phyloP scores from a whole-genome alignment of 2,797 vertebrate genomes.

The Babyrousa celebensis region DNA sequence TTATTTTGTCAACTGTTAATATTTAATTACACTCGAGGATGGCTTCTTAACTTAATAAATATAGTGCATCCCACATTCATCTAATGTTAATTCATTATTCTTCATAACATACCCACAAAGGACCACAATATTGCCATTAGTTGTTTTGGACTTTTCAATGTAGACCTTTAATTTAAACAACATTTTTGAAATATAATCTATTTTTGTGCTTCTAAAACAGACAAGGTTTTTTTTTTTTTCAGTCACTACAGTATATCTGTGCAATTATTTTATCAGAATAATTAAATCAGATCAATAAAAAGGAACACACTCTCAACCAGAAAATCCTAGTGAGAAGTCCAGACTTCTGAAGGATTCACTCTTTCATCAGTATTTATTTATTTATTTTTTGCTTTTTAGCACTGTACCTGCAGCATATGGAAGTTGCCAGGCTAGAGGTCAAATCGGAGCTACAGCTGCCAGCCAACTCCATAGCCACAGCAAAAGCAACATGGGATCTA shows the following conservation, averaged over 20 bases:
- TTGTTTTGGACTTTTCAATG: not conserved
- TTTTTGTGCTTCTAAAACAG: conserved; percentile 38
- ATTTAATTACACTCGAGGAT: not conserved
- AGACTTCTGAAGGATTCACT: not conserved
- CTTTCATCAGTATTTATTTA: not conserved
- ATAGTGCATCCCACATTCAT: not conserved
- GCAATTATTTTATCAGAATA: conserved; percentile 15
- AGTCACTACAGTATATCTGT: not conserved
- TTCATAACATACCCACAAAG: not conserved
- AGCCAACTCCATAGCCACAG: too few species aligned
- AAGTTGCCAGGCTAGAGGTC: too few species aligned
- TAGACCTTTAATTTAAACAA: not conserved
- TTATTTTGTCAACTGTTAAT: not conserved
- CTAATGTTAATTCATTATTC: not conserved
- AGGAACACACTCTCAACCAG: not conserved
- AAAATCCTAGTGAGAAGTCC: not conserved
- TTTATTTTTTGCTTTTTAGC: too few species aligned
- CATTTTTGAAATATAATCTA: not conserved
- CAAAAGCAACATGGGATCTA: too few species aligned
- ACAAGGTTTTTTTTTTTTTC: not conserved
- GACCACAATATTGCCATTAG: not conserved
- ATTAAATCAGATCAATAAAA: not conserved
- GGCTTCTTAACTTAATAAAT: not conserved
- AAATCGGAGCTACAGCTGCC: too few species aligned
- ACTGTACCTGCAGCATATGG: too few species aligned